Evolutionary conservation across 2,888 invertebrate genomes (phyloP), one percentile per base, ranked within the genome.

Genomic region (Rugalucina vietnamica): DNA sequence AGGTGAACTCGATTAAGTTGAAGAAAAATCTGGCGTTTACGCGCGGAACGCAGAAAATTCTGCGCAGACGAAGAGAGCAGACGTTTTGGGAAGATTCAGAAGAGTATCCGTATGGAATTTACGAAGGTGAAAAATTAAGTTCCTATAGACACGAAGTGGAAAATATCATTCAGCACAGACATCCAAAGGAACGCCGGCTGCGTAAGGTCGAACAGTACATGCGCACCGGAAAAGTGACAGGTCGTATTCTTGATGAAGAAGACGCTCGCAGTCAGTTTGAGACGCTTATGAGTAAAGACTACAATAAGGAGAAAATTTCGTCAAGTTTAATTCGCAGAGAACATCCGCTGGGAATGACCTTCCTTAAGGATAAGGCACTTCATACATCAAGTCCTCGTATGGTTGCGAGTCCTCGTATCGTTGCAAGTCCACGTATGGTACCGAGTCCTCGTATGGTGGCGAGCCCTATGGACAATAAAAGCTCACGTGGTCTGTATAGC

Each of bases 31-130:
- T 87, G 37, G 85, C 79, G 1, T 54, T 71, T 0, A 83, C 77
- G 5, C 37, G 85, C 21, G 85, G 87, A 0, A 87, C 87, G 4
- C 87, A 87, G 54, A 87, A 87, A 27, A 74, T 76, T 21, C 69
- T 87, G n/a, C 77, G 71, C 39, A 21, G 74, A 2, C 57, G 74
- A 18, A 75, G 87, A n/a, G 87, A 87, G 34, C 79, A 82, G 34
- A 75, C 81, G 14, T 87, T 85, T 54, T 80, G 75, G 78, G 85
- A 81, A n/a, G 79, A 85, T 54, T 69, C 82, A 0, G 87, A 87
- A n/a, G 85, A 83, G n/a, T 85, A 76, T 74, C 87, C 87, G 21
- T 87, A 71, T 24, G 87, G 87, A 29, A 27, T 87, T 4, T 87
- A 87, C 54, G 83, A 85, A 29, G 87, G 87, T 5, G 87, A 85